Percentiles rank a stretch among this genome's conserved stretches.
phyloP scores from a whole-genome alignment of 2,888 invertebrate genomes.

The Dyspetes luteomarginatus region DNA sequence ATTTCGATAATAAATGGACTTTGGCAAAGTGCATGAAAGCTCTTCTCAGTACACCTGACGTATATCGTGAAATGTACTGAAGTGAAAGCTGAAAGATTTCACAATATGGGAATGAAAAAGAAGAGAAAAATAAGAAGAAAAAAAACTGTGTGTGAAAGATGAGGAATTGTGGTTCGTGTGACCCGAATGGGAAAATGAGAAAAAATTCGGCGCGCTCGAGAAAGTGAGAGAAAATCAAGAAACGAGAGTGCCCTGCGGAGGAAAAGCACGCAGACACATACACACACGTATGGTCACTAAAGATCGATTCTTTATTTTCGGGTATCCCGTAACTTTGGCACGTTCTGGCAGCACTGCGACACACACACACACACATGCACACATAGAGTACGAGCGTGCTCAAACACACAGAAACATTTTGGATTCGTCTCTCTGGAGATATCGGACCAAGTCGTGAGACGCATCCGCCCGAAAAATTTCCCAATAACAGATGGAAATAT shows the following conservation, averaged over 20 bases:
- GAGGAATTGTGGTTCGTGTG: slow-evolving; percentile 48
- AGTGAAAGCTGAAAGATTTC: slow-evolving; percentile 40
- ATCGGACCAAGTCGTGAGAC: slow-evolving; percentile 60
- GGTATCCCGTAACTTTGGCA: slow-evolving; percentile 67
- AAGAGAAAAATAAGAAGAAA: slow-evolving; percentile 15
- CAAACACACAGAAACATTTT: background rate
- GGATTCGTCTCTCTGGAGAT: slow-evolving; percentile 49
- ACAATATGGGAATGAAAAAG: background rate
- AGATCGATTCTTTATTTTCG: slow-evolving; percentile 62
- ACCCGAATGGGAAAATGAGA: slow-evolving; percentile 33
- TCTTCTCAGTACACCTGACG: no score
- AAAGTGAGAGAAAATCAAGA: slow-evolving; percentile 40
- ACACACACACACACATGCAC: slow-evolving; percentile 12
- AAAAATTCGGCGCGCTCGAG: slow-evolving; percentile 11
- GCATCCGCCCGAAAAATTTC: slow-evolving; percentile 47
- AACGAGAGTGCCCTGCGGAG: slow-evolving; percentile 36
- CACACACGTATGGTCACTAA: background rate
- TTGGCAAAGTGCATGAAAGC: slow-evolving; percentile 21
- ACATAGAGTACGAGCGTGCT: background rate
- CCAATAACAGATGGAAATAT: slow-evolving; percentile 47
- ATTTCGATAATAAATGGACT: background rate
- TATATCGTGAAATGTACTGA: background rate
- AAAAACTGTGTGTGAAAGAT: slow-evolving; percentile 46
- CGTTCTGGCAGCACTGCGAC: slow-evolving; percentile 69
- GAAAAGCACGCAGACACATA: slow-evolving; percentile 33